Evolutionary conservation across 2,888 invertebrate genomes (phyloP).

Genomic region (Heteromurus nitidus): DNA sequence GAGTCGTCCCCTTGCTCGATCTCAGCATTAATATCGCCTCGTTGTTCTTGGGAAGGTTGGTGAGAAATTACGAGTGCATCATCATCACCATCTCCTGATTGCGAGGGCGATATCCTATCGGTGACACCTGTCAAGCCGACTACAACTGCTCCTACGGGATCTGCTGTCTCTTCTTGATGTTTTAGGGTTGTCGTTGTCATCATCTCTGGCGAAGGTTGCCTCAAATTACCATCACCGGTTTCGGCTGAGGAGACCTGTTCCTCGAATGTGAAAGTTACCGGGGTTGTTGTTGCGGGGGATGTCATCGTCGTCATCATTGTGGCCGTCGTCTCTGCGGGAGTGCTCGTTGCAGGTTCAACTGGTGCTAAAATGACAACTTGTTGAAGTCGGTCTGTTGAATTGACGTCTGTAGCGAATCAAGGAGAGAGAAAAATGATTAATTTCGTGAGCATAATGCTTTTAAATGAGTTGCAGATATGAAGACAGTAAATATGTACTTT

Average conservation of each 20-base stretch:
- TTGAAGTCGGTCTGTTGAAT: too few species aligned
- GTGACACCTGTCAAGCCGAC: neutral
- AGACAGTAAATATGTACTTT: too few species aligned
- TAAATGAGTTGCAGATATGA: too few species aligned
- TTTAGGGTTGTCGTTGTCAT: neutral
- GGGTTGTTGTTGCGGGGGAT: neutral
- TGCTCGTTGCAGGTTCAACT: neutral
- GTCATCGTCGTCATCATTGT: neutral
- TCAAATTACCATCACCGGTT: neutral
- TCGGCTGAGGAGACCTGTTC: too few species aligned
- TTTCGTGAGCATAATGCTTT: too few species aligned
- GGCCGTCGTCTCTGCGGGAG: neutral
- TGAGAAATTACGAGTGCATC: neutral
- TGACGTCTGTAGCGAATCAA: too few species aligned
- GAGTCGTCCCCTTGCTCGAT: neutral
- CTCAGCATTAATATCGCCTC: neutral
- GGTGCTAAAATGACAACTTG: neutral
- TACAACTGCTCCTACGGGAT: neutral
- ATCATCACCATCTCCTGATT: neutral
- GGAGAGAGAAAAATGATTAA: too few species aligned
- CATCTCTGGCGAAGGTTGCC: neutral
- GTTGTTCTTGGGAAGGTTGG: neutral
- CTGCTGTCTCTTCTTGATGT: neutral
- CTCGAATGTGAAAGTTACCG: constrained; percentile 3
- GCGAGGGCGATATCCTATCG: neutral